Base-by-base conservation (phyloP, 1,140 invertebrate genomes). In the Oreohelix idahoensis region DNA sequence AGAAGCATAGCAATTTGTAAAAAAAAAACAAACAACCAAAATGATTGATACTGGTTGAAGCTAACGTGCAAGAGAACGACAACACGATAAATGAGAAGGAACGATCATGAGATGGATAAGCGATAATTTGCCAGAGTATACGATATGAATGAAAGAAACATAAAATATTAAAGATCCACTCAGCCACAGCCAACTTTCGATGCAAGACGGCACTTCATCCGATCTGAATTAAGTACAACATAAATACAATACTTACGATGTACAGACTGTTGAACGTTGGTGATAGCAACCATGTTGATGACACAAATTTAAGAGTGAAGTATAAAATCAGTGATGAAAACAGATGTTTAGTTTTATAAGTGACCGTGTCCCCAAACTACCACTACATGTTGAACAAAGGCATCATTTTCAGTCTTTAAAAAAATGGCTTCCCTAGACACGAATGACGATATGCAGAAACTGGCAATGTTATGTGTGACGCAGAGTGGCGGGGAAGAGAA, bases 401-500 rank as follows among this genome's bases (percentile, higher is more conserved):
- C 51, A 58, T 15, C 26, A 23, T 58, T 58, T 26, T 58, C 17
- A 58, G 51, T 26, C 51, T 26, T 29, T n/a, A n/a, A n/a, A 36
- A 26, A 75, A 75, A 45, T 45, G 38, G 73, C 38, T 2, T 29
- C 38, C 73, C 42, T 15, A 39, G 1, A 32, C n/a, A 32, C 42
- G 36, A 75, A 75, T 75, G 73, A 39, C 10, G 39, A 10, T 29
- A 75, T 8, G 38, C 38, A 45, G 73, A 38, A 39, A 45, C 11
- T 45, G 15, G 13, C 73, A 75, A 42, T 75, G 36, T 29, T 75
- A 75, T 75, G 73, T 38, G 73, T 75, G 73, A 75, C 73, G 73
- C 26, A 58, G 51, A 58, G 51, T 26, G 20, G 15, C 17, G 51
- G 20, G 20, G 23, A 23, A 58, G 51, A 2, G 2, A 58, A 23